Conservation (phyloP, 64 coral and sea anemone species). For the Pachyseris speciosa region DNA sequence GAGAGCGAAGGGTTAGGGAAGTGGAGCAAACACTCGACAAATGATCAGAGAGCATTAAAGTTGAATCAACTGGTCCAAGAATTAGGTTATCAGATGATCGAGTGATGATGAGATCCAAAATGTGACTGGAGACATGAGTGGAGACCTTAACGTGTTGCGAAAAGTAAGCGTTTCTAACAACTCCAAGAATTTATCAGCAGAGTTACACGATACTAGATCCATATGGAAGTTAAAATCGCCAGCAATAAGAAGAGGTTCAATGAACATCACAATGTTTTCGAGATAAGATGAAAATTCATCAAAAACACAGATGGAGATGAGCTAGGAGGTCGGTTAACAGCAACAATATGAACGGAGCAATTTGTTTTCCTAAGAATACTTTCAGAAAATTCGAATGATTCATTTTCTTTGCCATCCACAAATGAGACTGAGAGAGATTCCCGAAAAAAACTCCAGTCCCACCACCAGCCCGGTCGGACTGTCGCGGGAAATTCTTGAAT, state of each 20-base stretch:
- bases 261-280: neutral
- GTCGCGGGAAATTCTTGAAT: neutral
- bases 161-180: neutral
- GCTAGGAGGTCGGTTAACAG: neutral
- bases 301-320: neutral
- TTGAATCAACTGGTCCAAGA: neutral
- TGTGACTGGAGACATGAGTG: neutral
- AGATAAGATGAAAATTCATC: no score
- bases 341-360: neutral
- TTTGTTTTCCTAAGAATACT: neutral
- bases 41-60: neutral
- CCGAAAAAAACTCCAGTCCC: neutral
- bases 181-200: neutral
- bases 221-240: conserved; percentile 10
- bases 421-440: neutral
- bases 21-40: neutral
- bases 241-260: neutral
- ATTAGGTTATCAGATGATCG: neutral
- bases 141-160: neutral
- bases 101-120: neutral
- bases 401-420: neutral
- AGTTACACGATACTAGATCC: neutral
- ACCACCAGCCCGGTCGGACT: neutral
- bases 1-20: neutral
- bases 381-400: neutral